Conservation (phyloP, 1,140 invertebrate species). For the Cydia fagiglandana region DNA sequence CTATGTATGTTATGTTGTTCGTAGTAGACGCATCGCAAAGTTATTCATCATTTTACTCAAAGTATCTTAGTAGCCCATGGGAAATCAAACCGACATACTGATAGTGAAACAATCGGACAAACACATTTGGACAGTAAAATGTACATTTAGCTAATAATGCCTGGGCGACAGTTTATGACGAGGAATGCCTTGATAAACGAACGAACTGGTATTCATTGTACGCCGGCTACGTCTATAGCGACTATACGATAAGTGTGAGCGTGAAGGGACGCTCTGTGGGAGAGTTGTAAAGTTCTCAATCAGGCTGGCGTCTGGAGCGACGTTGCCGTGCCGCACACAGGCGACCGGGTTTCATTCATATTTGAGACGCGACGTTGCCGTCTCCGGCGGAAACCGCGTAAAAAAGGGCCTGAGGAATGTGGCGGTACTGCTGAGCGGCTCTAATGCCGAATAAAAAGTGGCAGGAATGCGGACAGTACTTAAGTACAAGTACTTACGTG, state of each 20-base stretch:
- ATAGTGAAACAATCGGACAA: background rate
- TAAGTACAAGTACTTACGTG: slow-evolving; percentile 34
- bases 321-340: slow-evolving; percentile 69
- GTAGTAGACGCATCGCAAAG: background rate
- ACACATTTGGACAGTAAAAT: background rate
- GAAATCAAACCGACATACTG: background rate
- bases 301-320: slow-evolving; percentile 70
- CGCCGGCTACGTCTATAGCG: slow-evolving; percentile 38
- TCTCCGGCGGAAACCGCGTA: slow-evolving; percentile 77
- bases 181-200: slow-evolving; percentile 40
- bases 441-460: slow-evolving; percentile 69
- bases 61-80: background rate
- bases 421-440: slow-evolving; percentile 72
- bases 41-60: background rate
- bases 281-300: slow-evolving; percentile 75
- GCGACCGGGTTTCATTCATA: slow-evolving; percentile 78
- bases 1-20: background rate
- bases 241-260: slow-evolving; percentile 53
- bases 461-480: slow-evolving; percentile 70
- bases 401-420: slow-evolving; percentile 76
- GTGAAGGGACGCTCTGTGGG: slow-evolving; percentile 63
- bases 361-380: slow-evolving; percentile 77
- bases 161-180: background rate
- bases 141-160: background rate
- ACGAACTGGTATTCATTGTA: slow-evolving; percentile 36